These are phyloP conservation scores for Callosobruchus maculatus DNA, from an alignment of 2,888 invertebrate species.

Conservation along the genomic window DNA sequence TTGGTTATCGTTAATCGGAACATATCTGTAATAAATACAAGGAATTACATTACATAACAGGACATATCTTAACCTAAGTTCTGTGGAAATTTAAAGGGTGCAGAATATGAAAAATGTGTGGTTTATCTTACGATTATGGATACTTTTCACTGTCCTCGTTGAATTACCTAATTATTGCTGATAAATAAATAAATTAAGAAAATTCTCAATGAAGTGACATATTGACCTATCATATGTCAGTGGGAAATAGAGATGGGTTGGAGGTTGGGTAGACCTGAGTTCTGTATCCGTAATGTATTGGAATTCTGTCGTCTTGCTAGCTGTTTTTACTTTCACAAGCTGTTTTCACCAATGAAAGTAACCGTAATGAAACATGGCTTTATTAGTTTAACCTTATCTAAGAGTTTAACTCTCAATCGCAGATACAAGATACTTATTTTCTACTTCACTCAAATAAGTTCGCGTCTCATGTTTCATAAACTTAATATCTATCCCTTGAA, in stretches of 20 bases:
- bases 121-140: background rate
- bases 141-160: background rate
- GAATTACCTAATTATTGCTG: background rate
- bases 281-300: too few relatives aligned
- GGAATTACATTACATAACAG: background rate
- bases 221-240: background rate
- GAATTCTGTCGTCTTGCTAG: too few relatives aligned
- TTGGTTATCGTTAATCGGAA: slow-evolving; percentile 72
- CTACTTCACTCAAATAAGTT: too few relatives aligned
- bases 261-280: too few relatives aligned
- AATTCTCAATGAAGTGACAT: background rate
- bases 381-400: too few relatives aligned
- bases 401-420: too few relatives aligned
- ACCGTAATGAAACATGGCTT: too few relatives aligned
- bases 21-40: slow-evolving; percentile 50
- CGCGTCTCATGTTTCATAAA: too few relatives aligned
- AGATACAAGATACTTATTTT: too few relatives aligned
- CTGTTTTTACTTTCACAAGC: too few relatives aligned
- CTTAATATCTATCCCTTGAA: too few relatives aligned
- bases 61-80: background rate
- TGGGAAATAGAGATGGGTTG: background rate
- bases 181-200: background rate
- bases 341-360: too few relatives aligned
- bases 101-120: background rate
- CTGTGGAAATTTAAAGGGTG: background rate